A percentile compares a stretch with the other conserved stretches of the same genome.
These are phyloP conservation scores for Neomorphus geoffroyi DNA, from an alignment of 2,797 vertebrate species.

Conservation along the genomic window DNA sequence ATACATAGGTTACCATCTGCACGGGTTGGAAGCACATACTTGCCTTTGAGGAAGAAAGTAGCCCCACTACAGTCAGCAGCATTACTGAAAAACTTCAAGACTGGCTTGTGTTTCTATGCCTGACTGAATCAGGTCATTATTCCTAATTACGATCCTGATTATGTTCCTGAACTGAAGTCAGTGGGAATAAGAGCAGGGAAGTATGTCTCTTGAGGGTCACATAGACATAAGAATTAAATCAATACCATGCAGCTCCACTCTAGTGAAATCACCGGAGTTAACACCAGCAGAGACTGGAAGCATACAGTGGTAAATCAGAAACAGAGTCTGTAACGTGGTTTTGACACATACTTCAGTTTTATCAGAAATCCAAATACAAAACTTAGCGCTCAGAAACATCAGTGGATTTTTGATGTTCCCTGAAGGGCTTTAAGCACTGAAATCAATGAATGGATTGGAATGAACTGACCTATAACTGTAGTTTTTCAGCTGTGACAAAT, in stretches of 20 bases:
- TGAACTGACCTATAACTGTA: conserved; percentile 46
- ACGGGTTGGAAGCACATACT: background rate
- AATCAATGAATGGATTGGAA: conserved; percentile 50
- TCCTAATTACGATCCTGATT: conserved; percentile 54
- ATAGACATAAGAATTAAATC: conserved; percentile 35
- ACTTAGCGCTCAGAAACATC: conserved; percentile 72
- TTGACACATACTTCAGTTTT: conserved; percentile 74
- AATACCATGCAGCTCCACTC: background rate
- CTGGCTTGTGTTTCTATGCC: conserved; percentile 25
- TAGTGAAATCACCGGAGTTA: background rate
- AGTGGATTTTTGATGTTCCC: conserved; percentile 72
- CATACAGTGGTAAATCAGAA: conserved; percentile 54
- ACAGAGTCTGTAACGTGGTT: conserved; percentile 47
- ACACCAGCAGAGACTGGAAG: background rate
- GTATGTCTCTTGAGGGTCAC: conserved; percentile 17
- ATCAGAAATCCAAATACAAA: conserved; percentile 76
- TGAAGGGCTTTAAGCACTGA: conserved; percentile 42
- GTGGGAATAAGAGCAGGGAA: conserved; percentile 41
- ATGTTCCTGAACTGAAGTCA: conserved; percentile 33
- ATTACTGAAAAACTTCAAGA: conserved; percentile 2
- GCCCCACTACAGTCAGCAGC: background rate
- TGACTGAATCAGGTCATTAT: conserved; percentile 54
- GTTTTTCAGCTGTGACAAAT: conserved; percentile 63
- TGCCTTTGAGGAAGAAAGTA: background rate
- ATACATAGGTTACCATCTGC: background rate